These are phyloP conservation scores for Scrobipalpa atriplicella DNA, from an alignment of 2,888 invertebrate genomes.

Conservation along the genomic window DNA sequence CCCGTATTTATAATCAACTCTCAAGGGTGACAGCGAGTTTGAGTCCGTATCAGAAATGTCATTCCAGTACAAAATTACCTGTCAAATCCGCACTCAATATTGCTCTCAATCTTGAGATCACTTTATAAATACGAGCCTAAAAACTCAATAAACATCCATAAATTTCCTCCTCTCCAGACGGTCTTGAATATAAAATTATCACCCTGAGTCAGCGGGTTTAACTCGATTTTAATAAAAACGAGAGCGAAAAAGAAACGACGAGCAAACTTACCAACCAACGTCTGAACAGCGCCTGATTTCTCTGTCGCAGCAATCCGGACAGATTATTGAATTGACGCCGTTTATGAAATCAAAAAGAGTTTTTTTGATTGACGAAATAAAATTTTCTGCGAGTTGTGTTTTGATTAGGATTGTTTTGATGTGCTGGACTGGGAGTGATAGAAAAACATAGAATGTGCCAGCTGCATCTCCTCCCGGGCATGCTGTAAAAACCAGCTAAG, in stretches of 20 bases:
- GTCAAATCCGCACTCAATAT: too few species aligned
- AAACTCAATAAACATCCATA: constrained; percentile 15
- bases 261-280: constrained; percentile 57
- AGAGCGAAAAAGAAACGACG: constrained; percentile 40
- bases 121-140: too few species aligned
- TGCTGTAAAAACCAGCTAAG: too few species aligned
- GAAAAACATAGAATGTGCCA: too few species aligned
- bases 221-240: constrained; percentile 76
- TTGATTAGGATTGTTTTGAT: too few species aligned
- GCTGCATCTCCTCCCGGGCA: too few species aligned
- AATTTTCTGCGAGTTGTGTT: not conserved
- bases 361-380: constrained; percentile 18
- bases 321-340: constrained; percentile 42
- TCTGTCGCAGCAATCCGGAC: constrained; percentile 45
- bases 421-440: too few species aligned
- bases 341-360: constrained; percentile 20
- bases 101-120: too few species aligned
- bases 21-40: too few species aligned
- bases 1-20: too few species aligned
- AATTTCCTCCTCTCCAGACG: constrained; percentile 5
- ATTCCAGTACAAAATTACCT: too few species aligned
- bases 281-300: constrained; percentile 44
- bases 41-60: too few species aligned
- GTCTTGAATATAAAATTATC: constrained; percentile 75
- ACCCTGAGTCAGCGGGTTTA: constrained; percentile 70